phyloP scores from a whole-genome alignment of 2,888 invertebrate genomes.

The Gandaritis pyraliata region DNA sequence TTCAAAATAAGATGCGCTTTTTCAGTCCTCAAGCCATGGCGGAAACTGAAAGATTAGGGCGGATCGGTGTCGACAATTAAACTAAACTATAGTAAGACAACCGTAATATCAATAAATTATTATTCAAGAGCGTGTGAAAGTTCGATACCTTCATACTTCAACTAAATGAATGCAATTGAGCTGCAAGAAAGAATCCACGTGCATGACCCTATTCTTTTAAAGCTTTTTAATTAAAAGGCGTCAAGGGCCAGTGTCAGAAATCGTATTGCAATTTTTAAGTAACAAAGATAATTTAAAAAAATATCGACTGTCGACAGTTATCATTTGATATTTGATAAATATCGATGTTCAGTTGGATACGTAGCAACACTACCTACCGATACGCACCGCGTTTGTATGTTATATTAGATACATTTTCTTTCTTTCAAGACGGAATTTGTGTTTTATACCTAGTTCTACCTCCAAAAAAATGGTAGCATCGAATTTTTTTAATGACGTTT shows the following conservation, averaged over 20 bases:
- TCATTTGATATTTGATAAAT: no score
- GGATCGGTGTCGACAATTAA: no score
- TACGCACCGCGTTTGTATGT: constrained; percentile 48
- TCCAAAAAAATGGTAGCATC: no score
- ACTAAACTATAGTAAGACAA: neutral
- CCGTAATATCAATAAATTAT: neutral
- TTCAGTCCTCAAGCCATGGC: no score
- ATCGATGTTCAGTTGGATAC: no score
- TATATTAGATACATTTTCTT: constrained; percentile 32
- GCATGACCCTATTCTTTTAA: constrained; percentile 29
- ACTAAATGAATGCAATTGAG: constrained; percentile 27
- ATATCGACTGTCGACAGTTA: constrained; percentile 51
- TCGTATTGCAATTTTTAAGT: constrained; percentile 45
- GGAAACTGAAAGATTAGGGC: no score
- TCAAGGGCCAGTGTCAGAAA: constrained; percentile 40
- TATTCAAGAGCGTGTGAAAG: constrained; percentile 20
- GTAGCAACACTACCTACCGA: no score
- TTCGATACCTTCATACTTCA: constrained; percentile 8
- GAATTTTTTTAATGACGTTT: no score
- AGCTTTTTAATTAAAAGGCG: constrained; percentile 44
- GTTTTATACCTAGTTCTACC: constrained; percentile 13
- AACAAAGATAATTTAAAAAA: constrained; percentile 51
- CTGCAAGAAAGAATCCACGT: constrained; percentile 19
- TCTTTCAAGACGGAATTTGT: neutral
- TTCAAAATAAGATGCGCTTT: no score